Conservation (phyloP, 2,113 vertebrate genomes). For the Opisthocomus hoazin region DNA sequence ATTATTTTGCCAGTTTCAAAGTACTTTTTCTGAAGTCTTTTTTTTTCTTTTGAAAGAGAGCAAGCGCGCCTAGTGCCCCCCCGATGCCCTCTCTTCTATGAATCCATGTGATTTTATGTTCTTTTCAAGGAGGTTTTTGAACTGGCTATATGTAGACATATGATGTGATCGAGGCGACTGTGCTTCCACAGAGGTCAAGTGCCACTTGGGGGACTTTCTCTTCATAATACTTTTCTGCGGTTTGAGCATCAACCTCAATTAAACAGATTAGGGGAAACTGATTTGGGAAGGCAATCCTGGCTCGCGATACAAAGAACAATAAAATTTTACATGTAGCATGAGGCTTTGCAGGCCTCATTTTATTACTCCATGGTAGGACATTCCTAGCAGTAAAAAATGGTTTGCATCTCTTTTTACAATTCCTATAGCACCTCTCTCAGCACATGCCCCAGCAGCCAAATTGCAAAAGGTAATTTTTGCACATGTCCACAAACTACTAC, state of each 20-base stretch:
- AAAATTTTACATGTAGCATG: not conserved
- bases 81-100: not conserved
- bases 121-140: not conserved
- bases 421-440: not conserved
- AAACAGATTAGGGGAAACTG: not conserved
- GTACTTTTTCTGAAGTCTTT: not conserved
- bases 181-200: not conserved
- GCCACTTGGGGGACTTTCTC: not conserved
- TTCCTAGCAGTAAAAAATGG: not conserved
- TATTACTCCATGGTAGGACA: accelerated
- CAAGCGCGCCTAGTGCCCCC: not conserved
- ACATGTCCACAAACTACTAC: not conserved
- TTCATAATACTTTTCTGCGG: not conserved
- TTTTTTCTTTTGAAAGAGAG: not conserved
- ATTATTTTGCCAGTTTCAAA: conserved; percentile 53
- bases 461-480: conserved; percentile 5
- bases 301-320: not conserved
- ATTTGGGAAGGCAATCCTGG: not conserved
- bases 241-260: not conserved
- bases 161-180: not conserved
- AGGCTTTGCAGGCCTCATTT: not conserved
- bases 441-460: not conserved
- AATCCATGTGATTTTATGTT: not conserved
- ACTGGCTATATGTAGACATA: not conserved
- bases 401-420: not conserved